Conservation (phyloP, 1,140 invertebrate species). For the Drosophila ficusphila region DNA sequence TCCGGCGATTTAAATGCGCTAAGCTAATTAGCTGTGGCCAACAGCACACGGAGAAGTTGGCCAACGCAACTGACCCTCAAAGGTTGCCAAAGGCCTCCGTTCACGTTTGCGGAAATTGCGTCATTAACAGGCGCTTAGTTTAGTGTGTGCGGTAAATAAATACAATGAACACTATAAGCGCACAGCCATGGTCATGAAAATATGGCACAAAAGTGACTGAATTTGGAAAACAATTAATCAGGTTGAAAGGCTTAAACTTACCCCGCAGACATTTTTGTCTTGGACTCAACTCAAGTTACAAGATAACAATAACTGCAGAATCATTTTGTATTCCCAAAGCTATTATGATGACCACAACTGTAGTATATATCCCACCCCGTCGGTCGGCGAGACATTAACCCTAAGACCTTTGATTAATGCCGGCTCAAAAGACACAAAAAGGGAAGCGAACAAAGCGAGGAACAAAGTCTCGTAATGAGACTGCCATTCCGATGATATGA, state of each 20-base stretch:
- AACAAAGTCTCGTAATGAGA: conserved; percentile 36
- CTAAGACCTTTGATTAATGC: conserved; percentile 45
- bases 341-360: conserved; percentile 11
- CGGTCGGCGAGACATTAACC: conserved; percentile 29
- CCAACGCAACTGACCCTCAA: conserved; percentile 33
- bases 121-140: conserved; percentile 55
- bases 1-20: conserved; percentile 45
- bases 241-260: no score
- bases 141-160: conserved; percentile 19
- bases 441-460: conserved; percentile 16
- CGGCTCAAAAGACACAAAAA: conserved; percentile 20
- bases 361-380: background rate
- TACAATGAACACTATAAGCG: background rate
- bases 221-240: no score
- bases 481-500: conserved; percentile 43
- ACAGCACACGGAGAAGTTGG: conserved; percentile 26
- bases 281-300: no score
- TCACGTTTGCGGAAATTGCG: conserved; percentile 48
- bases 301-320: background rate
- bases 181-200: background rate
- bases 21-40: conserved; percentile 48
- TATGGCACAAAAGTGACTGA: background rate
- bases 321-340: background rate
- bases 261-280: no score
- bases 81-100: conserved; percentile 37